Evolutionary conservation across 2,888 invertebrate genomes (phyloP), one percentile per base, ranked within the genome.

Genomic region (Nesidiocoris tenuis): DNA sequence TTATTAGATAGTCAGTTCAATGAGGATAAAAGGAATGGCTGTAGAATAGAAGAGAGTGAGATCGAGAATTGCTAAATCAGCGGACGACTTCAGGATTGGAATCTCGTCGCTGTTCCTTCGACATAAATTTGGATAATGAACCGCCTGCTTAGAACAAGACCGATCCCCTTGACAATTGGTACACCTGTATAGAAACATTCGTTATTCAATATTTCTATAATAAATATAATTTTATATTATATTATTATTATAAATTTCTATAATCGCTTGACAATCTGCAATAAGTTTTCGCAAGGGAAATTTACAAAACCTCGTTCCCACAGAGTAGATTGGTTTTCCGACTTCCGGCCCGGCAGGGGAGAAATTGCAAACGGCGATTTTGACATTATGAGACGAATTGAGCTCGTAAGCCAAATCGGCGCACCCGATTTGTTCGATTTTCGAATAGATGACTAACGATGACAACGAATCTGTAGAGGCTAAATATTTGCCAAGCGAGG

Each of bases 301-400:
- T 39, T 39, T 3, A 39, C 39, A 39, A 3, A 39, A 39, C 39
- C 39, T 39, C 5, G 5, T 3, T 12, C 64, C 64, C 9, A 16
- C 1, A 24, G 23, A 25, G 25, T 24, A 64, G 7, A 64, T 1
- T 1, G 64, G 64, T 64, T 64, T 9, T n/a, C 64, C 64, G 1
- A 24, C 9, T 22, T 24, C 17, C 2, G 64, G 64, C 16, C 64
- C 64, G 7, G 64, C 64, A 0, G 64, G 64, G 24, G 9, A 64
- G 23, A 64, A 24, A 24, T 64, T 64, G 64, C 64, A 64, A 3
- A 64, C 25, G 24, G 24, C 18, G 16, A 24, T 25, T 25, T 64
- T 64, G 24, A 25, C 24, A 17, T 17, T 24, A 17, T 64, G 64
- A 64, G 64, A 25, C 1, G 1, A 2, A 25, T 64, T 64, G 24